phyloP scores from a whole-genome alignment of 2,113 vertebrate genomes.

The Eubucco bourcierii region DNA sequence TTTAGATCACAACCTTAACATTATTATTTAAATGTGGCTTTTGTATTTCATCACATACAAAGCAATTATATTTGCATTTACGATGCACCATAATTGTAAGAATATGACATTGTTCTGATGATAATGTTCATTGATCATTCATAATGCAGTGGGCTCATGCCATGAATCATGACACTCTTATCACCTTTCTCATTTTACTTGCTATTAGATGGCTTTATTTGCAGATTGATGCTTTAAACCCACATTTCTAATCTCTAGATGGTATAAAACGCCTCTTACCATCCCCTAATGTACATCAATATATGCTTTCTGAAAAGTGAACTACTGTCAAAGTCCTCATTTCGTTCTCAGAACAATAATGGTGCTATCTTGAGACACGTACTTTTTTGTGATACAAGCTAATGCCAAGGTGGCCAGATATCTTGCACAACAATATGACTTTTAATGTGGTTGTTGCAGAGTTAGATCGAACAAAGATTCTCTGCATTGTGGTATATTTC shows the following conservation, averaged over 20 bases:
- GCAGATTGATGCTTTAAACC: slow-evolving; percentile 59
- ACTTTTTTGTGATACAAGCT: not conserved
- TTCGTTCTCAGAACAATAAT: not conserved
- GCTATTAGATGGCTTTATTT: slow-evolving; percentile 59
- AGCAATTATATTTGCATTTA: slow-evolving; percentile 76
- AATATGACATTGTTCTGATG: slow-evolving; percentile 73
- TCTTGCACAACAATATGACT: not conserved
- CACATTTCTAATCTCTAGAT: slow-evolving; percentile 62
- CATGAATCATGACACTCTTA: slow-evolving; percentile 70
- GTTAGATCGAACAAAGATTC: not conserved
- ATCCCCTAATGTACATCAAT: not conserved
- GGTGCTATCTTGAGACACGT: not conserved
- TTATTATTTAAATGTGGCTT: slow-evolving; percentile 69
- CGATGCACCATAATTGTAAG: slow-evolving; percentile 67
- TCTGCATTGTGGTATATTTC: not conserved
- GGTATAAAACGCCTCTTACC: slow-evolving; percentile 33
- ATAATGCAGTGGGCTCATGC: slow-evolving; percentile 63
- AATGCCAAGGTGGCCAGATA: not conserved
- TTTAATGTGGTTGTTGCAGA: not conserved
- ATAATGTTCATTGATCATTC: slow-evolving; percentile 76
- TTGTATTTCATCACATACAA: slow-evolving; percentile 70
- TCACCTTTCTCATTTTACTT: slow-evolving; percentile 65
- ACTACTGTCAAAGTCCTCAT: not conserved
- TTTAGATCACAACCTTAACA: slow-evolving; percentile 57
- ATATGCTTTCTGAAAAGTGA: not conserved